Percentiles rank a stretch among this genome's conserved stretches.
Conservation (phyloP, 2,888 invertebrate species). For the Aphidius colemani region DNA sequence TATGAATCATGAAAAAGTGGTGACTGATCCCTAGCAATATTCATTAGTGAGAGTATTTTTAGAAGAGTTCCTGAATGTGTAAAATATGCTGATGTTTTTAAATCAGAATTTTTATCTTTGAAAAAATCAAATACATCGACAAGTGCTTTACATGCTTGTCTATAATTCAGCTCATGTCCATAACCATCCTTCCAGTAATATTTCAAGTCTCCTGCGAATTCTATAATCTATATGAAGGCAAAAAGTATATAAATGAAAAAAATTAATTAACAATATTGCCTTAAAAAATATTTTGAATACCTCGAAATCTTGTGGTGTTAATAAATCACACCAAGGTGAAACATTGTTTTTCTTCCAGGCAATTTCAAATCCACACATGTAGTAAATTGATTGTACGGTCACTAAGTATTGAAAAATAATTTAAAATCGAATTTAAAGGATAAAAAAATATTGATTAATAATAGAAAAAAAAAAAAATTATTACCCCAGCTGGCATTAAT, state of each 20-base stretch:
- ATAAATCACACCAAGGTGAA: conserved; percentile 82
- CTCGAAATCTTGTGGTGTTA: conserved; percentile 64
- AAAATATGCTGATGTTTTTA: conserved; percentile 72
- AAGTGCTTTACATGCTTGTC: conserved; percentile 77
- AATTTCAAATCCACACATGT: conserved; percentile 80
- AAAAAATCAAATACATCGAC: conserved; percentile 73
- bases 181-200: conserved; percentile 86
- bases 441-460: too few relatives aligned
- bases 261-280: conserved; percentile 36
- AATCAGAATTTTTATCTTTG: conserved; percentile 58
- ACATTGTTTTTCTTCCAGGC: conserved; percentile 70
- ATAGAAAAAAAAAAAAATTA: too few relatives aligned
- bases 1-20: conserved; percentile 66
- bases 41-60: conserved; percentile 75
- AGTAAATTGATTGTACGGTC: conserved; percentile 70
- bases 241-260: background rate
- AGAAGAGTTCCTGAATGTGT: conserved; percentile 83
- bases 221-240: conserved; percentile 66
- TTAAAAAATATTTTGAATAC: conserved; percentile 7
- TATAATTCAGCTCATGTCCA: conserved; percentile 73
- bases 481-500: conserved; percentile 60
- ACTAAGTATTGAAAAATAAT: conserved; percentile 57
- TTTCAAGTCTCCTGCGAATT: conserved; percentile 78
- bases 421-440: too few relatives aligned
- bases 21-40: conserved; percentile 71